Evolutionary conservation across 2,888 invertebrate species (phyloP).

Genomic region (Leptinotarsa juncta): DNA sequence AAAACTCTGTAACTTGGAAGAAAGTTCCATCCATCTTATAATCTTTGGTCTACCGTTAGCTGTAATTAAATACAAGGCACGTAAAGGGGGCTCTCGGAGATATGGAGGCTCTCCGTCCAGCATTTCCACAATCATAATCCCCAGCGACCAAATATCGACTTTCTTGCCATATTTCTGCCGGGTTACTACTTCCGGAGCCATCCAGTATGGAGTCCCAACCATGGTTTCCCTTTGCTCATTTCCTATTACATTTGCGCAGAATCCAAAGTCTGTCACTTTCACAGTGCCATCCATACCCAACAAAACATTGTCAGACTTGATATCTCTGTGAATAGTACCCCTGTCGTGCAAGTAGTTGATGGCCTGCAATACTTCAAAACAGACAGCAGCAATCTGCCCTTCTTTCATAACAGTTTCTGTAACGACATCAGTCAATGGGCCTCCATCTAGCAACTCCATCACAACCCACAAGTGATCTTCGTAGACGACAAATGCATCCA

Average conservation of each 20-base stretch:
- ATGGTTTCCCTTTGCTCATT: slow-evolving; percentile 93
- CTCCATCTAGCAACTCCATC: slow-evolving; percentile 95
- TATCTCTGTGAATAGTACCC: slow-evolving; percentile 94
- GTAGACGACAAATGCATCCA: slow-evolving; percentile 88
- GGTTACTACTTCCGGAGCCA: slow-evolving; percentile 96
- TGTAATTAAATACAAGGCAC: slow-evolving; percentile 94
- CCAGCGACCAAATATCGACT: slow-evolving; percentile 92
- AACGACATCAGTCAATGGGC: slow-evolving; percentile 96
- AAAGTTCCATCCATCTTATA: slow-evolving; percentile 83
- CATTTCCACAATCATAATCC: slow-evolving; percentile 99
- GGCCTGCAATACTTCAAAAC: slow-evolving; percentile 87
- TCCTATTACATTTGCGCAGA: slow-evolving; percentile 95
- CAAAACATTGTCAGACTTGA: slow-evolving; percentile 97
- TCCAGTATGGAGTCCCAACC: slow-evolving; percentile 99
- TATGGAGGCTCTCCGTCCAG: slow-evolving; percentile 98
- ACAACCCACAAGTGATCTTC: slow-evolving; percentile 95
- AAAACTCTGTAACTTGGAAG: slow-evolving; percentile 82
- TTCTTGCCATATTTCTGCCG: slow-evolving; percentile 91
- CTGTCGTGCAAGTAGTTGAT: slow-evolving; percentile 89
- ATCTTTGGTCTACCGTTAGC: slow-evolving; percentile 94
- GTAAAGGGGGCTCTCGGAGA: slow-evolving; percentile 91
- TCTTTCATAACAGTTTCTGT: slow-evolving; percentile 98
- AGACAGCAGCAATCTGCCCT: slow-evolving; percentile 95
- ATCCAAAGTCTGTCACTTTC: slow-evolving; percentile 97
- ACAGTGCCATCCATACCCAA: slow-evolving; percentile 93